Conservation (phyloP, 2,113 vertebrate genomes). For the Balaeniceps rex region DNA sequence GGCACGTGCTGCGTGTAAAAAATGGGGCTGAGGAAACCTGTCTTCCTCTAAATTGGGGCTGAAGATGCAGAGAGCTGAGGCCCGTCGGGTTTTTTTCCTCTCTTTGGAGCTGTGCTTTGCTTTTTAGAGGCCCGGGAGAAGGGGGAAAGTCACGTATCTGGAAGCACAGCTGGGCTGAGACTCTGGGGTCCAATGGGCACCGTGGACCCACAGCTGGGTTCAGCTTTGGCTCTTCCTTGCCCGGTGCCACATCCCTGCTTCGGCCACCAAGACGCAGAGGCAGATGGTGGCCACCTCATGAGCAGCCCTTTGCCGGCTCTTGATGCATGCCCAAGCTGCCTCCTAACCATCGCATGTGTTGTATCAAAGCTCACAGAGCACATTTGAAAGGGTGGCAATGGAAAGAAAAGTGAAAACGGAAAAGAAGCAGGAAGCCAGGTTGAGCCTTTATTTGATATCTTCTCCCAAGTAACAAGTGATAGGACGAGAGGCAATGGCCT, state of each 20-base stretch:
- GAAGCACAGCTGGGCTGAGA: background rate
- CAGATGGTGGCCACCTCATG: fast-evolving
- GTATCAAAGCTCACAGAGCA: background rate
- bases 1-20: fast-evolving
- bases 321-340: background rate
- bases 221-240: background rate
- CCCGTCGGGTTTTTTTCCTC: background rate
- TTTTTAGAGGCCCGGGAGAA: background rate
- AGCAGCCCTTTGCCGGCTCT: background rate
- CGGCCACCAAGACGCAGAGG: no score
- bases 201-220: fast-evolving
- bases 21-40: background rate
- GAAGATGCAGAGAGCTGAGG: background rate
- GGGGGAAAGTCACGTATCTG: background rate
- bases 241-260: background rate
- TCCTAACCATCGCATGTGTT: fast-evolving
- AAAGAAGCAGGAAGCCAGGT: background rate
- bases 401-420: background rate
- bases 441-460: background rate
- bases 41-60: background rate
- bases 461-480: no score
- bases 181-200: background rate
- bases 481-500: no score
- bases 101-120: background rate
- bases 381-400: background rate